phyloP scores from a whole-genome alignment of 2,113 vertebrate genomes.

The Loxodonta africana region DNA sequence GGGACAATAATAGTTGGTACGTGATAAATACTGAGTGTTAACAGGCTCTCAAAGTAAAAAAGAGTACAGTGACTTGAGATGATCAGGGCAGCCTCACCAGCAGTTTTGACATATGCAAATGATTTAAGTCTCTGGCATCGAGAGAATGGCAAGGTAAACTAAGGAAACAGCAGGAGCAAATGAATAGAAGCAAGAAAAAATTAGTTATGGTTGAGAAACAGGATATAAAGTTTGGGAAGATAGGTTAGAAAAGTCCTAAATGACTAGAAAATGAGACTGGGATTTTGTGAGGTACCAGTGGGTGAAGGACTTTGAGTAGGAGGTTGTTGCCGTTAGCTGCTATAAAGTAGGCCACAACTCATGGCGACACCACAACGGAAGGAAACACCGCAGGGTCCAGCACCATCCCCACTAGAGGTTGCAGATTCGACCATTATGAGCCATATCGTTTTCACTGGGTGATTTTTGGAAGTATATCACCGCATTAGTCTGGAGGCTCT shows the following conservation, averaged over 20 bases:
- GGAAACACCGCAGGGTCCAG: too few relatives aligned
- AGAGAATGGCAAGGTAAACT: not conserved
- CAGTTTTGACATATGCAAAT: not conserved
- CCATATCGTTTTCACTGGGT: not conserved
- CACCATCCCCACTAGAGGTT: too few relatives aligned
- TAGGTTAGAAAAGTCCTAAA: not conserved
- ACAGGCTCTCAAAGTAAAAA: not conserved
- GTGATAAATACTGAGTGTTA: not conserved
- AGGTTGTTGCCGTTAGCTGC: not conserved
- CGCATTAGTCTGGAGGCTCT: not conserved
- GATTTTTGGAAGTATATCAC: not conserved
- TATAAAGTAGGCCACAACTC: too few relatives aligned
- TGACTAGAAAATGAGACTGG: not conserved
- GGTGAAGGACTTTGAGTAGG: not conserved
- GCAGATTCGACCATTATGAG: too few relatives aligned
- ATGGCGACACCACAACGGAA: too few relatives aligned
- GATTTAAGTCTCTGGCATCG: not conserved
- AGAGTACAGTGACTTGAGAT: not conserved
- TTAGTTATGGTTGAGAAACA: not conserved
- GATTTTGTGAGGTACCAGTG: not conserved
- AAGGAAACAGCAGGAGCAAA: not conserved
- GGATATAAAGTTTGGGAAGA: not conserved
- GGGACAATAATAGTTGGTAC: too few relatives aligned
- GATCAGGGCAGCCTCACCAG: not conserved
- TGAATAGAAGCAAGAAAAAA: not conserved